Evolutionary conservation across 1,140 invertebrate genomes (phyloP), one percentile per base, ranked within the genome.

Genomic region (Megalopta genalis): DNA sequence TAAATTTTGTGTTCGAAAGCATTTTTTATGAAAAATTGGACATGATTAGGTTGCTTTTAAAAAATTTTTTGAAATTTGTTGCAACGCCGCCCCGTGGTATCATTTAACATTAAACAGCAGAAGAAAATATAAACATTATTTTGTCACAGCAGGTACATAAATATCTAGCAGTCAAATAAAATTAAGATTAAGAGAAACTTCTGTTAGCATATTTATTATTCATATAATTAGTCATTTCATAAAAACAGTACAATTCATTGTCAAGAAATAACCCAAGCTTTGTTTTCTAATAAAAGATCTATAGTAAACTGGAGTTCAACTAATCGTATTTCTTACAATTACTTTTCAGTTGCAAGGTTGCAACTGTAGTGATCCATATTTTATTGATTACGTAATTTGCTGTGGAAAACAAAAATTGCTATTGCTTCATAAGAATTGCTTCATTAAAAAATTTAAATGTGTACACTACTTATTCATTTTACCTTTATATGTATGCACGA

Each of bases 181-280:
- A 27, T 4, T 2, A 4, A 62, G 54, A n/a, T 57, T 32, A n/a
- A 52, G 49, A 52, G 54, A 52, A 23, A 68, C 32, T 23, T 75
- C 59, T 5, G 70, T 80, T 69, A 64, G 63, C 70, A 54, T 2
- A 78, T 78, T 78, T 75, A 70, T 84, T 84, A 63, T 32, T 57
- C 49, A 27, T n/a, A 63, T 81, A 32, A 66, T 57, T 68, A 67
- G 37, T 42, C 59, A 77, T 64, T 69, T 71, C 46, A 79, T 32
- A 80, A 79, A 79, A 82, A 57, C 54, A 62, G 66, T 75, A 74
- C 60, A 79, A 59, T 46, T 76, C 67, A 68, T 21, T 46, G 32
- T 52, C 59, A 67, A 63, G 27, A 59, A 67, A 37, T 49, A 49
- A 73, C n/a, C 54, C 27, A 59, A 39, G 16, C 16, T 64, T 74